Evolutionary conservation across 2,888 invertebrate genomes (phyloP).

Genomic region (Phalera bucephala): DNA sequence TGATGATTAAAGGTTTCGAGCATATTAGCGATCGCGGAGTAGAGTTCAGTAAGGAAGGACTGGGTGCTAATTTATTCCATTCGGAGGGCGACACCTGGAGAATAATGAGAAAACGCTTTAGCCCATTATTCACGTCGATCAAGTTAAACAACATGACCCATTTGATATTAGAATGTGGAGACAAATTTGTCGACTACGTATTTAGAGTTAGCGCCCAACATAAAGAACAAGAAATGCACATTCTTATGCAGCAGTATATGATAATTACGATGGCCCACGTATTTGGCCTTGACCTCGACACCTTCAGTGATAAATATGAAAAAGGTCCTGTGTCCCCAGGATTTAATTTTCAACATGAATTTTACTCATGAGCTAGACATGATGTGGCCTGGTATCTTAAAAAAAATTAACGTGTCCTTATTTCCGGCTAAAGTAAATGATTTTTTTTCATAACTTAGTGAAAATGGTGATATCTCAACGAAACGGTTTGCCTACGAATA

Average conservation of each 20-base stretch:
- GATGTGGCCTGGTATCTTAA: constrained; percentile 33
- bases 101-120: constrained; percentile 39
- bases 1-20: constrained; percentile 55
- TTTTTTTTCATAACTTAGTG: constrained; percentile 32
- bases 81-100: constrained; percentile 43
- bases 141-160: constrained; percentile 42
- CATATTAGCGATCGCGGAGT: constrained; percentile 46
- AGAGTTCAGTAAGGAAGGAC: constrained; percentile 37
- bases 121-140: constrained; percentile 47
- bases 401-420: constrained; percentile 31
- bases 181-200: constrained; percentile 42
- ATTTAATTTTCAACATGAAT: constrained; percentile 23
- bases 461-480: constrained; percentile 19
- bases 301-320: constrained; percentile 29
- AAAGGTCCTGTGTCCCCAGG: constrained; percentile 7
- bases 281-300: constrained; percentile 34
- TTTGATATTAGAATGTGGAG: constrained; percentile 29
- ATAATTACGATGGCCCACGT: constrained; percentile 29
- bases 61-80: constrained; percentile 54
- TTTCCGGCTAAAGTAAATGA: constrained; percentile 16
- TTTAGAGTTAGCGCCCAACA: constrained; percentile 17
- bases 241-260: constrained; percentile 31
- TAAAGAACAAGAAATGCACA: constrained; percentile 26
- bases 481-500: constrained; percentile 8
- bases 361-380: constrained; percentile 34